phyloP scores from a whole-genome alignment of 2,888 invertebrate species.

The Oxytorus armatus region DNA sequence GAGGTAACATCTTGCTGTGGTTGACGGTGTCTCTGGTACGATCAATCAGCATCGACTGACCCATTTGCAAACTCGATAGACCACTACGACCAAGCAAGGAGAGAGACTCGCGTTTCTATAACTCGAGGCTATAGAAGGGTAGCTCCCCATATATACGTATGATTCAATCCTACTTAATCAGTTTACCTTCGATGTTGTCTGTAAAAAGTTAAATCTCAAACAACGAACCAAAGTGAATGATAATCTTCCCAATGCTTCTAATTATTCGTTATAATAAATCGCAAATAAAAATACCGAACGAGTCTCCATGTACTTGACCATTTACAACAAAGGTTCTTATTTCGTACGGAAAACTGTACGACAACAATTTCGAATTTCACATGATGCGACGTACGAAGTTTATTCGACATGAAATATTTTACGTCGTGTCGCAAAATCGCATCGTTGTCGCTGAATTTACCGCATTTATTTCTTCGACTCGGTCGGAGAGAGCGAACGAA shows the following conservation, averaged over 20 bases:
- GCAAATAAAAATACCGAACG: background rate
- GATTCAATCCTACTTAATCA: constrained; percentile 50
- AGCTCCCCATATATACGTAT: constrained; percentile 1
- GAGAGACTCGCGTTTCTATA: constrained; percentile 48
- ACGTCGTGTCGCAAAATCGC: constrained; percentile 30
- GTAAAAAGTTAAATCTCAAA: constrained; percentile 34
- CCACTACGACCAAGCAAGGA: constrained; percentile 27
- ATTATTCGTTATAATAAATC: background rate
- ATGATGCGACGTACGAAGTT: background rate
- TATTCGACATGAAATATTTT: constrained; percentile 3
- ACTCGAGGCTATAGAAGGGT: constrained; percentile 1
- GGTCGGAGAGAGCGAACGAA: constrained; percentile 15
- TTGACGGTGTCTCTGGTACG: constrained; percentile 57
- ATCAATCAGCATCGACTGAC: constrained; percentile 67
- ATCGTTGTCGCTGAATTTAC: constrained; percentile 17
- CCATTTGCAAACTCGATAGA: constrained; percentile 66
- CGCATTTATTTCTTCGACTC: constrained; percentile 46
- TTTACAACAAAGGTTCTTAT: too few relatives aligned
- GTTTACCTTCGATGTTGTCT: constrained; percentile 40
- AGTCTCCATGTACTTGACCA: too few relatives aligned
- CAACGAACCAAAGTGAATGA: constrained; percentile 12
- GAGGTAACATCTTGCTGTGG: constrained; percentile 66
- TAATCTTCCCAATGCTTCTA: constrained; percentile 2
- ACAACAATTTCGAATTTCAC: constrained; percentile 2
- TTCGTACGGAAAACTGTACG: background rate